phyloP scores from a whole-genome alignment of 2,797 vertebrate species.

The Catamblyrhynchus diadema region DNA sequence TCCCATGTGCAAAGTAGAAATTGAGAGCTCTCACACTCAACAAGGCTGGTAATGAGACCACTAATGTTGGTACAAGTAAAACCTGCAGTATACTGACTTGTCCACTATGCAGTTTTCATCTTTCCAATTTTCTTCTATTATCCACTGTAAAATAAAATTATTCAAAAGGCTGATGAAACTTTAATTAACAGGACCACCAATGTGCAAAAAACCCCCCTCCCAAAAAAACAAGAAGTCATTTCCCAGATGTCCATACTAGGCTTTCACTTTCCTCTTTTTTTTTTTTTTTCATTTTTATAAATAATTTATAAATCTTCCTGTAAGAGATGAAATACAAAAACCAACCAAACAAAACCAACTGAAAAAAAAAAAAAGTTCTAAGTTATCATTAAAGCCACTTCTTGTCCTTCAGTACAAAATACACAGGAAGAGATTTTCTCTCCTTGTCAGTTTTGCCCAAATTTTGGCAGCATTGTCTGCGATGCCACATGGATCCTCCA shows the following conservation, averaged over 20 bases:
- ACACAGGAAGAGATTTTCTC: conserved; percentile 5
- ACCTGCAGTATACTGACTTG: neutral
- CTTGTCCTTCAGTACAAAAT: conserved; percentile 62
- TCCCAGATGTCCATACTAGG: conserved; percentile 47
- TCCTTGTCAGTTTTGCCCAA: conserved; percentile 11
- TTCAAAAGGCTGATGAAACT: conserved; percentile 42
- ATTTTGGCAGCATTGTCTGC: neutral
- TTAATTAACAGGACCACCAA: conserved; percentile 57
- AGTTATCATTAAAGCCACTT: conserved; percentile 72
- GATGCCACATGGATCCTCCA: neutral
- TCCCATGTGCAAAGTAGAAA: neutral
- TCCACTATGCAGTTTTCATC: neutral
- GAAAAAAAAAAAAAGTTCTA: conserved; percentile 34
- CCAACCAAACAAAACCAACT: neutral
- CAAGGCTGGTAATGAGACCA: neutral
- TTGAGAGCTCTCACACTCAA: neutral
- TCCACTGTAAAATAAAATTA: conserved; percentile 41
- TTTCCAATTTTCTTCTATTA: conserved; percentile 7
- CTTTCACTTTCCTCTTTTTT: neutral
- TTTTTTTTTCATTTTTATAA: conserved; percentile 71
- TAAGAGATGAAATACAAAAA: conserved; percentile 71
- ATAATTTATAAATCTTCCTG: conserved; percentile 77
- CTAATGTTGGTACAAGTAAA: neutral
- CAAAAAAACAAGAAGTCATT: conserved; percentile 68
- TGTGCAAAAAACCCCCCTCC: conserved; percentile 79